Percentiles rank a stretch among this genome's conserved stretches.
These are phyloP conservation scores for Drosophila sp. DNA, from an alignment of 1,140 invertebrate species.

Conservation along the genomic window DNA sequence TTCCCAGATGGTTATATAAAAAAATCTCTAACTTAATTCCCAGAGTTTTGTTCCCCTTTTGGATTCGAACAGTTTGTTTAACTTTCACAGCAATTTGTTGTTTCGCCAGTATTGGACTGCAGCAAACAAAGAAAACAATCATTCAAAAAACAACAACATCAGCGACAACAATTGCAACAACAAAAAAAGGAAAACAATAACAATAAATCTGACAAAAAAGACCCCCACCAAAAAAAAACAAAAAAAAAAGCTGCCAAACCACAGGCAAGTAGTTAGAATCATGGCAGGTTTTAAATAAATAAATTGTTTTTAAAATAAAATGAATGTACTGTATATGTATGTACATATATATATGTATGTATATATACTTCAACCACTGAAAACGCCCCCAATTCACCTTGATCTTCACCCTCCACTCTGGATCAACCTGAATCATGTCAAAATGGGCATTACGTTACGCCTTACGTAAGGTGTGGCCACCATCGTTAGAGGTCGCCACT, in stretches of 20 bases:
- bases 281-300: slow-evolving; percentile 6
- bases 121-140: neutral
- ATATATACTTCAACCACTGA: slow-evolving; percentile 34
- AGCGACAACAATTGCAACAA: no score
- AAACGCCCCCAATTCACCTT: slow-evolving; percentile 33
- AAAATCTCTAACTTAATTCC: neutral
- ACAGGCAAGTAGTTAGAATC: slow-evolving; percentile 12
- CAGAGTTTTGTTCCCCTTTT: neutral
- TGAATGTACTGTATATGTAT: slow-evolving; percentile 29
- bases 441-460: neutral
- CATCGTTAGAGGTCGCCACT: slow-evolving; percentile 8
- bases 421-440: neutral
- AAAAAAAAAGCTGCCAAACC: slow-evolving; percentile 9
- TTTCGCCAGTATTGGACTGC: neutral
- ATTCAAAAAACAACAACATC: neutral
- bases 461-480: slow-evolving; percentile 10
- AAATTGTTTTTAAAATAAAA: slow-evolving; percentile 25
- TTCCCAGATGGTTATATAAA: no score
- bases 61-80: neutral
- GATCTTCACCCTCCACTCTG: slow-evolving; percentile 2
- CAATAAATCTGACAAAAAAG: slow-evolving; percentile 10
- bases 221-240: neutral
- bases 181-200: slow-evolving; percentile 7
- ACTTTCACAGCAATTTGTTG: slow-evolving; percentile 11
- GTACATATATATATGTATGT: neutral